phyloP scores from a whole-genome alignment of 2,888 invertebrate genomes.

The Escarpia spicata region DNA sequence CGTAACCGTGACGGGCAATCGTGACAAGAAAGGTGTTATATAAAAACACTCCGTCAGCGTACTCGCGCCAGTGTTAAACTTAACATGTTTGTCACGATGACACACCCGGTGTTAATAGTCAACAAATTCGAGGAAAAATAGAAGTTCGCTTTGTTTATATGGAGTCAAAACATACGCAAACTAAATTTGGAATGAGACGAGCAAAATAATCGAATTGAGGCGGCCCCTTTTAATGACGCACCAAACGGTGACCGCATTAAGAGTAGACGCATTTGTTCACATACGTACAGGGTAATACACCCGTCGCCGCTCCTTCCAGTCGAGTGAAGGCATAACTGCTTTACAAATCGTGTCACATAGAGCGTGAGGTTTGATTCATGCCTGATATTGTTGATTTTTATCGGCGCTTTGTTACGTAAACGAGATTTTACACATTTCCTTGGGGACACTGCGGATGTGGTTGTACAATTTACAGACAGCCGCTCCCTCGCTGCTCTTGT shows the following conservation, averaged over 20 bases:
- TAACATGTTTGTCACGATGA: neutral
- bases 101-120: too few relatives aligned
- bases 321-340: neutral
- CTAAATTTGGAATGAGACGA: too few relatives aligned
- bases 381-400: neutral
- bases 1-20: neutral
- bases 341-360: neutral
- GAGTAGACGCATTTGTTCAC: too few relatives aligned
- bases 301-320: neutral
- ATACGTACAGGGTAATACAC: too few relatives aligned
- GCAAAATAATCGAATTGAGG: too few relatives aligned
- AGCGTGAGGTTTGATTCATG: neutral
- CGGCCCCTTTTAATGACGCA: too few relatives aligned
- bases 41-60: neutral
- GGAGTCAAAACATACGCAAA: too few relatives aligned
- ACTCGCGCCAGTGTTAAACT: neutral
- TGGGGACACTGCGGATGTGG: neutral
- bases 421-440: neutral
- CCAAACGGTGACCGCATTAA: too few relatives aligned
- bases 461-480: neutral
- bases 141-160: too few relatives aligned
- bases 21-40: too few relatives aligned
- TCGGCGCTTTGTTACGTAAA: neutral
- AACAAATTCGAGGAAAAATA: too few relatives aligned
- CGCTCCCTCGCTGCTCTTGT: neutral